phyloP scores from a whole-genome alignment of 1,140 invertebrate species.

The Aphaenogaster floridana region DNA sequence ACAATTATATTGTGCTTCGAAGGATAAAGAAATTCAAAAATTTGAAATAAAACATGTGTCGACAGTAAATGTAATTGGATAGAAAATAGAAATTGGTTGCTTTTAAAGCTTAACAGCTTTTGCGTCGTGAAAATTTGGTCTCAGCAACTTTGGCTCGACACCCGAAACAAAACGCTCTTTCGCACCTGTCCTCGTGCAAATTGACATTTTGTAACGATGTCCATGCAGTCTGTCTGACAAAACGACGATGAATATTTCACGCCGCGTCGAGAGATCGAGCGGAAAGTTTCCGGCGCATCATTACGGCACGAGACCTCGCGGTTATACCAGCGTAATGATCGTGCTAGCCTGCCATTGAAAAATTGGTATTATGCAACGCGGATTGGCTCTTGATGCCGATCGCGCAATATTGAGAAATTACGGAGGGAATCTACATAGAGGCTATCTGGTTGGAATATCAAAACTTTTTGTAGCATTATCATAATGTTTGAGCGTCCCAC shows the following conservation, averaged over 20 bases:
- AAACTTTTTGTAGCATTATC: no score
- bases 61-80: neutral
- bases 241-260: slow-evolving; percentile 38
- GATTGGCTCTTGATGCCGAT: slow-evolving; percentile 26
- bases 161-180: neutral
- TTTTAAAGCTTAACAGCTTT: neutral
- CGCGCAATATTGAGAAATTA: slow-evolving; percentile 34
- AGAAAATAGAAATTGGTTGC: neutral
- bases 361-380: slow-evolving; percentile 44
- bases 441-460: neutral
- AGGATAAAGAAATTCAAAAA: neutral
- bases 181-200: neutral
- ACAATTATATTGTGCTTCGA: neutral
- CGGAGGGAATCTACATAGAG: neutral
- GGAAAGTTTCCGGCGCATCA: slow-evolving; percentile 30
- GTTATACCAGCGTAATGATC: slow-evolving; percentile 40
- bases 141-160: neutral
- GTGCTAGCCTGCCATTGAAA: slow-evolving; percentile 22
- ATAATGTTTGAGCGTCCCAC: no score
- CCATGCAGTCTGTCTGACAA: neutral
- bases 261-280: neutral
- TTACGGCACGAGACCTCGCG: slow-evolving; percentile 25
- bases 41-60: no score
- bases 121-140: neutral
- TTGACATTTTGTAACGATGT: slow-evolving; percentile 13